Evolutionary conservation across 2,888 invertebrate genomes (phyloP).

Genomic region (Slavum lentiscoides): DNA sequence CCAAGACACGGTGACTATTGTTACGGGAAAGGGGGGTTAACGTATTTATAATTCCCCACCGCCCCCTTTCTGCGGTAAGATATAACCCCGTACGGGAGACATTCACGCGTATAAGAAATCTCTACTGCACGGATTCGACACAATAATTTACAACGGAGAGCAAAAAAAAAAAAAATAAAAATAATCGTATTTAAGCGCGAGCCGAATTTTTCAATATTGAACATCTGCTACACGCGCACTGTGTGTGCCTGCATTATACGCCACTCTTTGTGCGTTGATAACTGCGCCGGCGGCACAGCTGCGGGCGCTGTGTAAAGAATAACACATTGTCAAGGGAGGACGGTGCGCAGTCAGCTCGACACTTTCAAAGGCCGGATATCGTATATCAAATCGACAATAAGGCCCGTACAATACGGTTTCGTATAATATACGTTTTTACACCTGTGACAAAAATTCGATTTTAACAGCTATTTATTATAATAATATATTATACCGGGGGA

Average conservation of each 20-base stretch:
- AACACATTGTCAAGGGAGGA: constrained; percentile 9
- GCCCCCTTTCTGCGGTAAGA: not conserved
- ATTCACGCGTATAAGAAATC: not conserved
- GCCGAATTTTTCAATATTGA: constrained; percentile 37
- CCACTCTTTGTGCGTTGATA: constrained; percentile 11
- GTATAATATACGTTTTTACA: not conserved
- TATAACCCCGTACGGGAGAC: constrained; percentile 1
- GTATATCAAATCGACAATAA: constrained; percentile 42
- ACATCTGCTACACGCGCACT: constrained; percentile 39
- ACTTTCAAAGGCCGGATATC: constrained; percentile 48
- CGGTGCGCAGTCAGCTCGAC: constrained; percentile 5
- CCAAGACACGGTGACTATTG: not conserved
- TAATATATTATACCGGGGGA: too few relatives aligned
- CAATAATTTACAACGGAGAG: constrained; percentile 1
- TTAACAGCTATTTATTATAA: not conserved
- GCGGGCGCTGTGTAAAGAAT: not conserved
- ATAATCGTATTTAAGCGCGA: constrained; percentile 25
- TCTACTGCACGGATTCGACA: constrained; percentile 8
- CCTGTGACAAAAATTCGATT: too few relatives aligned
- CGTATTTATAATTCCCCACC: not conserved
- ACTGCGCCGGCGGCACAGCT: constrained; percentile 14
- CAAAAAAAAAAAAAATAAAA: constrained; percentile 7
- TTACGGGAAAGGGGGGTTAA: constrained; percentile 9
- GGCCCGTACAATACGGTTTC: not conserved
- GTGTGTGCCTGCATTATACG: not conserved